Evolutionary conservation across 1,140 invertebrate genomes (phyloP).

Genomic region (Caerostris extrusa): DNA sequence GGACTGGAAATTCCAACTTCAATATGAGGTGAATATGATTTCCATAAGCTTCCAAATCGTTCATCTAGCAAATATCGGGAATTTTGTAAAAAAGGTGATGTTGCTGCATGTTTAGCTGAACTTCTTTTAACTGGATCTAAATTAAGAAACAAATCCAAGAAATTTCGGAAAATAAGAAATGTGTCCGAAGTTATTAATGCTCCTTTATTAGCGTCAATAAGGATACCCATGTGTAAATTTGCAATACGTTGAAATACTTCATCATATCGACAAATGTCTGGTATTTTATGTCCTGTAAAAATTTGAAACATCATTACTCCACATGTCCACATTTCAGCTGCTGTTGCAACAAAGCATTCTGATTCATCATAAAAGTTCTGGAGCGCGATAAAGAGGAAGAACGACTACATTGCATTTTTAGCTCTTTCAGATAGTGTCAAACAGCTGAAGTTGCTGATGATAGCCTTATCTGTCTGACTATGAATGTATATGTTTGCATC

Average conservation of each 20-base stretch:
- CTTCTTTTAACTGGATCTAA: neutral
- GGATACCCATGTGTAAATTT: neutral
- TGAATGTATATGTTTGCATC: conserved; percentile 48
- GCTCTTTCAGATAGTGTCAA: neutral
- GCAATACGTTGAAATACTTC: neutral
- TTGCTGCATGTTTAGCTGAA: conserved; percentile 3
- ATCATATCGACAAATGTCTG: neutral
- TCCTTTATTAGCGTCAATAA: conserved; percentile 11
- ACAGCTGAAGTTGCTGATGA: conserved; percentile 49
- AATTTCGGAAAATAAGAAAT: neutral
- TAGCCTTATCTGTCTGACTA: conserved; percentile 37
- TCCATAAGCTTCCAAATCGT: neutral
- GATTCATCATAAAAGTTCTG: conserved; percentile 5
- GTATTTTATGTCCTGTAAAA: conserved; percentile 29
- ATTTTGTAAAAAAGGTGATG: neutral
- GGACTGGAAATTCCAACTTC: neutral
- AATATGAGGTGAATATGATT: neutral
- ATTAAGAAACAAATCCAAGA: conserved; percentile 22
- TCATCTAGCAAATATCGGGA: too few species aligned
- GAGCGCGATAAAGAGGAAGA: neutral
- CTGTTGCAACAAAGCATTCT: neutral
- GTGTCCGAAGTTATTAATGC: neutral
- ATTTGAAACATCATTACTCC: conserved; percentile 50
- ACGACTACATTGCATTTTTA: neutral
- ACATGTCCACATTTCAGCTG: conserved; percentile 69